phyloP scores from a whole-genome alignment of 2,888 invertebrate species.

The Esperia sulphurella region DNA sequence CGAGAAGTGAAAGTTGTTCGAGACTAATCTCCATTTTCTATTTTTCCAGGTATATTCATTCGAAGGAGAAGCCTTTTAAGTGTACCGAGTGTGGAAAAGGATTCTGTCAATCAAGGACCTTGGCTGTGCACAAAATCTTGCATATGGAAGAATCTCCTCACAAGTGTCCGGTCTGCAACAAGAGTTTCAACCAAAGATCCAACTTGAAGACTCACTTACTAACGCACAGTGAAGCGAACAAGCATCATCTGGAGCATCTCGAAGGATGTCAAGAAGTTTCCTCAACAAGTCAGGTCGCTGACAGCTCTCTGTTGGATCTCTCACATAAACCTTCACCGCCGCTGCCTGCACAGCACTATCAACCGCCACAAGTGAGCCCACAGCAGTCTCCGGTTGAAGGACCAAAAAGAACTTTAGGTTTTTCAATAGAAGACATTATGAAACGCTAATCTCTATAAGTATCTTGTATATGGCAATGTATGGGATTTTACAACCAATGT shows the following conservation, averaged over 20 bases:
- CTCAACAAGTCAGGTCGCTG: slow-evolving; percentile 68
- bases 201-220: slow-evolving; percentile 94
- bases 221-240: slow-evolving; percentile 87
- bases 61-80: slow-evolving; percentile 99
- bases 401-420: slow-evolving; percentile 81
- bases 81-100: slow-evolving; percentile 98
- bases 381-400: slow-evolving; percentile 60
- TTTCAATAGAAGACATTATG: slow-evolving; percentile 94
- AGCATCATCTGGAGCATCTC: slow-evolving; percentile 69
- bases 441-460: slow-evolving; percentile 81
- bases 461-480: too few relatives aligned
- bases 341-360: slow-evolving; percentile 42
- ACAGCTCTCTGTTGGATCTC: slow-evolving; percentile 75
- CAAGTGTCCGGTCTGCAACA: slow-evolving; percentile 93
- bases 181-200: slow-evolving; percentile 94
- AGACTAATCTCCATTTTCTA: slow-evolving; percentile 32
- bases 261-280: slow-evolving; percentile 76
- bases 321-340: slow-evolving; percentile 73
- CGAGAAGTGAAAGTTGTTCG: slow-evolving; percentile 41
- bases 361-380: slow-evolving; percentile 32
- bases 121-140: slow-evolving; percentile 96
- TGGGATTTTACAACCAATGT: too few relatives aligned
- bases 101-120: slow-evolving; percentile 97
- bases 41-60: slow-evolving; percentile 94
- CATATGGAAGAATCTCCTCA: slow-evolving; percentile 96